Base-by-base conservation (phyloP, 2,888 invertebrate genomes). In the Tipula confusa region DNA sequence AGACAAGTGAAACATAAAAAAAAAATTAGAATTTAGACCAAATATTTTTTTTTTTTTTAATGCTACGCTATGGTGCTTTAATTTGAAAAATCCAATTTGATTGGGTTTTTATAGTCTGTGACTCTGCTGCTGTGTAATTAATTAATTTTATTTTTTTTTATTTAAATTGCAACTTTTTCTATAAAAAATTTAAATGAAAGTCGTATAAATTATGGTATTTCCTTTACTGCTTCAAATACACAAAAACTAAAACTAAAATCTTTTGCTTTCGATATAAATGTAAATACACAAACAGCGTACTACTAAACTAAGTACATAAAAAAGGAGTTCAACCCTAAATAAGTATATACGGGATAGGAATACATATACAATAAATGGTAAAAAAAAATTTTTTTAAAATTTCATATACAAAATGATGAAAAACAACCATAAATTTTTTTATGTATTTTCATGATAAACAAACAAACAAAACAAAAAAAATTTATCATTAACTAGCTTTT, bases 71-170 rank as follows among this genome's bases (percentile, higher is more conserved):
- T 64, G 64, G 64, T 64, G 64, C 24, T 64, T 64, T 64, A 64
- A 64, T 64, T 64, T 64, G 64, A 24, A 64, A 64, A 64, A 64
- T 64, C 64, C 64, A 64, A 64, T 64, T 64, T 64, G 64, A 64
- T 64, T 64, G 64, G 64, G 24, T 64, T 64, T 64, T 64, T 64
- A 64, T 64, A 64, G 64, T 64, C 24, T 64, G 64, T 64, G 64
- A 64, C 64, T 64, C 64, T 64, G 24, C 64, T 64, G 64, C 64
- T 64, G 64, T 64, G 24, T 64, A 64, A 64, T 64, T 64, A 64
- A 64, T 64, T 64, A 64, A 24, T 64, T 64, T 64, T 64, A 64
- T 64, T 64, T 64, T 24, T 64, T 64, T 64, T 64, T 64, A 64
- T 64, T 64, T 64, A 64, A 64, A 64, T 64, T 64, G 64, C 64